phyloP scores from a whole-genome alignment of 2,113 vertebrate species.

The Corydoras maculifer region DNA sequence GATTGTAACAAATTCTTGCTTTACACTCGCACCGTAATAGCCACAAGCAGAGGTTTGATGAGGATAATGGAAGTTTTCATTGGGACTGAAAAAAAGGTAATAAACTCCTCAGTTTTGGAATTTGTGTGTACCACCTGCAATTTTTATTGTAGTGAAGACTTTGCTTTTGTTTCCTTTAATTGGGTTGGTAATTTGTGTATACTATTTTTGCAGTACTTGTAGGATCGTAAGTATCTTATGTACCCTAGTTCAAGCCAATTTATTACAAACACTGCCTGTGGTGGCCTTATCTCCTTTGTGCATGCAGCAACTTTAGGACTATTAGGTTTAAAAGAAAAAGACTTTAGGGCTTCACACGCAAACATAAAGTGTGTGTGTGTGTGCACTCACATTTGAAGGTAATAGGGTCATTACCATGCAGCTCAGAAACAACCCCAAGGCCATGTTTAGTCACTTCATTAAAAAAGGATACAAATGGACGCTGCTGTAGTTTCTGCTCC shows the following conservation, averaged over 20 bases:
- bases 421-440: conserved; percentile 51
- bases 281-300: conserved; percentile 40
- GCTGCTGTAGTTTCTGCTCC: conserved; percentile 50
- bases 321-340: conserved; percentile 41
- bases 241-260: conserved; percentile 12
- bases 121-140: too few relatives aligned
- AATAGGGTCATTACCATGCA: conserved; percentile 55
- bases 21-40: too few relatives aligned
- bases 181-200: neutral
- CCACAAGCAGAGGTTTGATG: too few relatives aligned
- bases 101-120: too few relatives aligned
- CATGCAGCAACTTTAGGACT: conserved; percentile 42
- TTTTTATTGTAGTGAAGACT: too few relatives aligned
- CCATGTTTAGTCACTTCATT: conserved; percentile 61
- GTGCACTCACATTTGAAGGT: conserved; percentile 23
- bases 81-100: too few relatives aligned
- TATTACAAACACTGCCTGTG: conserved; percentile 31
- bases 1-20: neutral
- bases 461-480: conserved; percentile 57
- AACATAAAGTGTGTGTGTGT: conserved; percentile 35
- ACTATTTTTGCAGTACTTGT: neutral
- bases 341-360: conserved; percentile 22
- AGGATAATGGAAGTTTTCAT: too few relatives aligned
- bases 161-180: too few relatives aligned
- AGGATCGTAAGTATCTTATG: conserved; percentile 10